Evolutionary conservation across 2,113 vertebrate species (phyloP).

Genomic region (Thomomys bottae): DNA sequence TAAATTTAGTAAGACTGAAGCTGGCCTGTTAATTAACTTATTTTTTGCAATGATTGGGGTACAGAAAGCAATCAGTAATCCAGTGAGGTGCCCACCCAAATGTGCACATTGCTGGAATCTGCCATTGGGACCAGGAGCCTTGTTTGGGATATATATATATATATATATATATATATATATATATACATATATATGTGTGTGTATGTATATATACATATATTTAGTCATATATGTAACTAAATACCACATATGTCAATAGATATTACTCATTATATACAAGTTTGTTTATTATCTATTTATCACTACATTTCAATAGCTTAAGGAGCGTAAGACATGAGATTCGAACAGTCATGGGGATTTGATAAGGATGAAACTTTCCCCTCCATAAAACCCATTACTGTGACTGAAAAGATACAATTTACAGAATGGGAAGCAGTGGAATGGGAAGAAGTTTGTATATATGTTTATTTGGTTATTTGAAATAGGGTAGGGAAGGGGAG

Average conservation of each 20-base stretch:
- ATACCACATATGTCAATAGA: no score
- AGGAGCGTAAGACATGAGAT: neutral
- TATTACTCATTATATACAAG: no score
- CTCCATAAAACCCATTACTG: neutral
- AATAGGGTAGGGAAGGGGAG: no score
- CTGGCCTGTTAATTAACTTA: constrained; percentile 86
- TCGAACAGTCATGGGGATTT: neutral
- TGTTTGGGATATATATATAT: neutral
- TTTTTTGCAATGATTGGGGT: constrained; percentile 81
- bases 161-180: no score
- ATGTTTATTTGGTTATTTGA: no score
- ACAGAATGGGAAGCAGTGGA: neutral
- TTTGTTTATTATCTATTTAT: neutral
- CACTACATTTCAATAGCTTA: neutral
- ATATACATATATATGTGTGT: no score
- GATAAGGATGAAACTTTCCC: neutral
- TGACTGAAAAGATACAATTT: constrained; percentile 14
- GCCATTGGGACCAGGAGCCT: constrained; percentile 56
- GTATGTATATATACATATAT: no score
- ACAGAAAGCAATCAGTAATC: constrained; percentile 59
- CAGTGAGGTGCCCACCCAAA: constrained; percentile 26
- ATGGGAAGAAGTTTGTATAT: no score
- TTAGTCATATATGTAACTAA: no score
- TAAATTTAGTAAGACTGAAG: constrained; percentile 86
- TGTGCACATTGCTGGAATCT: constrained; percentile 56